A percentile compares a stretch with the other conserved stretches of the same genome.
Conservation (phyloP, 1,140 invertebrate species). For the Dendrolimus punctatus region DNA sequence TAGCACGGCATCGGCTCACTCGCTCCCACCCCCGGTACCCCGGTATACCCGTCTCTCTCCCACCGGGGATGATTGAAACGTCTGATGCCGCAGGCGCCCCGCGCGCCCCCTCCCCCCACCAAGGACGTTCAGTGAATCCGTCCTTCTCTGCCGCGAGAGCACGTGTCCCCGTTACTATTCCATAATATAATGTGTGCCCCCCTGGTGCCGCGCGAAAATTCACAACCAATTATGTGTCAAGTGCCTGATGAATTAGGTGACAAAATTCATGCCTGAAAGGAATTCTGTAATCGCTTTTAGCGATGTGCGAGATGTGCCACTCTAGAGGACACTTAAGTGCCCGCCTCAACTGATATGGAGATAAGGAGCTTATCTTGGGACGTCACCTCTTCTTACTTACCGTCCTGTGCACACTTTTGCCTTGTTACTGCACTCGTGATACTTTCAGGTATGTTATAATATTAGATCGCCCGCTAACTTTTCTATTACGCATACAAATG, state of each 20-base stretch:
- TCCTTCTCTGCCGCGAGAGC: conserved; percentile 67
- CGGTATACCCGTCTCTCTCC: conserved; percentile 35
- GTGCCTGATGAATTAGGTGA: conserved; percentile 63
- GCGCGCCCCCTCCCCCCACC: conserved; percentile 57
- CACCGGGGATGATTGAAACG: conserved; percentile 68
- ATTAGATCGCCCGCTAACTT: not conserved
- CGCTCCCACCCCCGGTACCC: conserved; percentile 25
- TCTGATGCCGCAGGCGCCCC: conserved; percentile 69
- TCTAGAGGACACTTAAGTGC: conserved; percentile 50
- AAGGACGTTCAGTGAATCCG: conserved; percentile 71
- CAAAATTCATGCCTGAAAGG: conserved; percentile 58
- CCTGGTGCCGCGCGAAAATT: conserved; percentile 61
- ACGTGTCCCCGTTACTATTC: conserved; percentile 68
- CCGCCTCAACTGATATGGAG: conserved; percentile 60
- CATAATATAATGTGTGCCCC: conserved; percentile 67
- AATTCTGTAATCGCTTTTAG: conserved; percentile 43
- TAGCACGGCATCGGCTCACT: conserved; percentile 56
- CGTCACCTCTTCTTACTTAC: conserved; percentile 54
- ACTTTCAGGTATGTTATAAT: conserved; percentile 41
- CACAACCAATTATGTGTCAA: conserved; percentile 66
- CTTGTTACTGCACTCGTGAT: conserved; percentile 41
- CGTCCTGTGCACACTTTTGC: conserved; percentile 52
- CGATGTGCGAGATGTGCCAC: conserved; percentile 38
- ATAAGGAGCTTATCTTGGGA: conserved; percentile 48
- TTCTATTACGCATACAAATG: not conserved